These are phyloP conservation scores for Boulengeromyrus knoepffleri DNA, from an alignment of 2,113 vertebrate genomes.

Conservation along the genomic window DNA sequence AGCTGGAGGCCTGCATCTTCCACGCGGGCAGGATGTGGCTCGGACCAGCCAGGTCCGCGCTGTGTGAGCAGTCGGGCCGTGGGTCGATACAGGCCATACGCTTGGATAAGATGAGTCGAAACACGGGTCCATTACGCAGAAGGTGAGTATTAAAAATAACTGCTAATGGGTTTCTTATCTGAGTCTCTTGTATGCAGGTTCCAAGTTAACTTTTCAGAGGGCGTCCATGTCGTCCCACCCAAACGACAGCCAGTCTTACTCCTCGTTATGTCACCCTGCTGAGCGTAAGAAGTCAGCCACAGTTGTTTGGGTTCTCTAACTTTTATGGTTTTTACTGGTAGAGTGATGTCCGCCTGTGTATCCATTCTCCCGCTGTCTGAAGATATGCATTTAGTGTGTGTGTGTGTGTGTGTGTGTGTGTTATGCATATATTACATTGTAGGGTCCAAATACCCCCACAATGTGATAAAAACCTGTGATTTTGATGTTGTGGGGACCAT, in stretches of 20 bases:
- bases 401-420: neutral
- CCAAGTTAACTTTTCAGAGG: neutral
- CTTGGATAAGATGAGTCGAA: conserved; percentile 42
- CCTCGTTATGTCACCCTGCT: neutral
- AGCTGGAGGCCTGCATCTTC: neutral
- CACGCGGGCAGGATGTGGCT: neutral
- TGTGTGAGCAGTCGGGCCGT: neutral
- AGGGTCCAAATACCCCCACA: neutral
- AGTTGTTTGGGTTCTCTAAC: neutral
- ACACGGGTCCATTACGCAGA: conserved; percentile 46
- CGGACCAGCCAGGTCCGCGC: neutral
- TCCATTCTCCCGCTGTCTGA: neutral
- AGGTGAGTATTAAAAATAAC: conserved; percentile 54
- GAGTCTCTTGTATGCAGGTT: conserved; percentile 31
- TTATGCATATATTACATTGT: neutral
- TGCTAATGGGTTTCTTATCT: conserved; percentile 60
- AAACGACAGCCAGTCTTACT: neutral
- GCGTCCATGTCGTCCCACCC: neutral
- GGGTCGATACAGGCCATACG: conserved; percentile 38
- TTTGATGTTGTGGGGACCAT: neutral
- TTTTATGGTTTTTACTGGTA: neutral
- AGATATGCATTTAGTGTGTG: neutral
- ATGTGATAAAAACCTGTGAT: neutral
- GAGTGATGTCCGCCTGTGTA: neutral
- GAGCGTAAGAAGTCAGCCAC: neutral